These are phyloP conservation scores for Labeo rohita DNA, from an alignment of 2,113 vertebrate species.

Conservation along the genomic window DNA sequence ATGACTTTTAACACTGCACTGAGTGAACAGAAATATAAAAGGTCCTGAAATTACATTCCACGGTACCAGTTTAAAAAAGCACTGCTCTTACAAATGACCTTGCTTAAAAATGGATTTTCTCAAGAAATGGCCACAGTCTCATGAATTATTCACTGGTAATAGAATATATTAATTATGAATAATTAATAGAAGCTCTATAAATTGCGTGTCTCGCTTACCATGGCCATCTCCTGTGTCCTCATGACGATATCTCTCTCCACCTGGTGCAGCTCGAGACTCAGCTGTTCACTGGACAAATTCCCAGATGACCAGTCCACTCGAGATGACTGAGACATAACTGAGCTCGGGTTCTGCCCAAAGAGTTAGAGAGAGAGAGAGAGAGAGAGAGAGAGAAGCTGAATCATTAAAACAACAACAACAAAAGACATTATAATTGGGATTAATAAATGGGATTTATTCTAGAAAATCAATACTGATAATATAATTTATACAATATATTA, in stretches of 20 bases:
- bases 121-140: neutral
- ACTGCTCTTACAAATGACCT: constrained; percentile 5
- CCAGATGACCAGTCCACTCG: constrained; percentile 82
- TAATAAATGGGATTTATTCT: too few species aligned
- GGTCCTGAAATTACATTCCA: neutral
- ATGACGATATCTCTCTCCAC: constrained; percentile 89
- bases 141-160: constrained; percentile 5
- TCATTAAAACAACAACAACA: neutral
- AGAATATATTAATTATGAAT: constrained; percentile 30
- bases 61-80: neutral
- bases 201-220: constrained; percentile 74
- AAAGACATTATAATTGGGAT: neutral
- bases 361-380: too few species aligned
- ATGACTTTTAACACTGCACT: neutral
- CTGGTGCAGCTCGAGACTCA: constrained; percentile 87
- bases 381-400: neutral
- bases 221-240: constrained; percentile 83
- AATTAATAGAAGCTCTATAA: constrained; percentile 9
- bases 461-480: too few species aligned
- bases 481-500: too few species aligned
- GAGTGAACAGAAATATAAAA: neutral
- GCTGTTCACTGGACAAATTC: constrained; percentile 84
- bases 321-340: constrained; percentile 68
- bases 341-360: constrained; percentile 26
- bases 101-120: constrained; percentile 20